Evolutionary conservation across 1,140 invertebrate genomes (phyloP).

Genomic region (Pseudomyrmex pallidus): DNA sequence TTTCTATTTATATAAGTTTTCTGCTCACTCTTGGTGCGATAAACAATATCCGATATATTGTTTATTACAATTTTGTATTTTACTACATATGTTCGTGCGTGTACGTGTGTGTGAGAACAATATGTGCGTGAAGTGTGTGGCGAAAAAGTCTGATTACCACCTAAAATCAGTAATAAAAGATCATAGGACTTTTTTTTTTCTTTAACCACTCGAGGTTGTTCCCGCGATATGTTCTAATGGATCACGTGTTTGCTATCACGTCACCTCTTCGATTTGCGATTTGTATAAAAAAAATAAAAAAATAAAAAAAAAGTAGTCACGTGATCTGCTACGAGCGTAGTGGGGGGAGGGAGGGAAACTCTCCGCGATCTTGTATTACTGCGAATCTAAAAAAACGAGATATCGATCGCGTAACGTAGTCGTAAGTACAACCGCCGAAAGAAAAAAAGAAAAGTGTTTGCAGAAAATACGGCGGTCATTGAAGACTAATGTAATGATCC

Average conservation of each 20-base stretch:
- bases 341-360: no score
- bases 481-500: conserved; percentile 55
- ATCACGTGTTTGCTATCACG: no score
- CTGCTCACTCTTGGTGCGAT: conserved; percentile 18
- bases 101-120: conserved; percentile 12
- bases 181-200: no score
- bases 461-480: conserved; percentile 28
- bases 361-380: no score
- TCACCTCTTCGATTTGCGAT: no score
- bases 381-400: conserved; percentile 10
- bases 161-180: neutral
- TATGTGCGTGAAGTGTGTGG: neutral
- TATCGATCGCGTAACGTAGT: conserved; percentile 27
- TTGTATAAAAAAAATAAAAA: no score
- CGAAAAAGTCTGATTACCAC: conserved; percentile 48
- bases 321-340: no score
- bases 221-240: no score
- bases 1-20: neutral
- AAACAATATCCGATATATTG: neutral
- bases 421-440: conserved; percentile 38
- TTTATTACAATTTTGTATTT: conserved; percentile 33
- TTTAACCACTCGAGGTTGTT: no score
- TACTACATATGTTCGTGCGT: neutral
- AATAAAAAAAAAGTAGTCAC: no score
- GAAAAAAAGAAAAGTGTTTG: no score